Percentiles rank a stretch among this genome's conserved stretches.
phyloP scores from a whole-genome alignment of 2,888 invertebrate species.

The Stictocephala bisonia region DNA sequence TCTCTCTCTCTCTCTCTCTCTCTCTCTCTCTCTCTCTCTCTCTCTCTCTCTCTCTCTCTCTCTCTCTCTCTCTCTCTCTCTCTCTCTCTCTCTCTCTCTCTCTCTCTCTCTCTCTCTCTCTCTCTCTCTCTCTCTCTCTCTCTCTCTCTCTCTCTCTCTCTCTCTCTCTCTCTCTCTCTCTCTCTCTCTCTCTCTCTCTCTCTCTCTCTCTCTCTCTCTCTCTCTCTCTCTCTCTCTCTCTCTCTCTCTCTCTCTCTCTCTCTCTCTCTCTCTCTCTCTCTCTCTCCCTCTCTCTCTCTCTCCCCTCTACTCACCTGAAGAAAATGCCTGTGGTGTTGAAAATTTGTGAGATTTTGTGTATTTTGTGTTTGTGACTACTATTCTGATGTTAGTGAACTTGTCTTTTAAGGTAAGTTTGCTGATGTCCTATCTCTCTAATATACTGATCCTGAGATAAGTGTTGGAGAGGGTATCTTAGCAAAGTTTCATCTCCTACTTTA shows the following conservation, averaged over 20 bases:
- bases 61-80: neutral
- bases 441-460: too few species aligned
- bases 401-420: too few species aligned
- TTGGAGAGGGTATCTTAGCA: too few species aligned
- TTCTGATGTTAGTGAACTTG: too few species aligned
- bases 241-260: neutral
- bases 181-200: neutral
- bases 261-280: neutral
- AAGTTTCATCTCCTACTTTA: too few species aligned
- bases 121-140: neutral
- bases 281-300: neutral
- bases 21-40: too few species aligned
- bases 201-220: neutral
- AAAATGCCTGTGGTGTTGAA: too few species aligned
- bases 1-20: too few species aligned
- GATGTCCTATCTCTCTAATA: neutral
- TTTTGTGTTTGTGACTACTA: too few species aligned
- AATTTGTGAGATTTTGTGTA: too few species aligned
- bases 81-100: neutral
- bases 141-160: neutral
- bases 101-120: neutral
- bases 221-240: neutral
- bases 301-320: too few species aligned
- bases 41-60: neutral
- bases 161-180: neutral